Base-by-base conservation (phyloP, 2,797 vertebrate genomes). In the Xenopus petersii region DNA sequence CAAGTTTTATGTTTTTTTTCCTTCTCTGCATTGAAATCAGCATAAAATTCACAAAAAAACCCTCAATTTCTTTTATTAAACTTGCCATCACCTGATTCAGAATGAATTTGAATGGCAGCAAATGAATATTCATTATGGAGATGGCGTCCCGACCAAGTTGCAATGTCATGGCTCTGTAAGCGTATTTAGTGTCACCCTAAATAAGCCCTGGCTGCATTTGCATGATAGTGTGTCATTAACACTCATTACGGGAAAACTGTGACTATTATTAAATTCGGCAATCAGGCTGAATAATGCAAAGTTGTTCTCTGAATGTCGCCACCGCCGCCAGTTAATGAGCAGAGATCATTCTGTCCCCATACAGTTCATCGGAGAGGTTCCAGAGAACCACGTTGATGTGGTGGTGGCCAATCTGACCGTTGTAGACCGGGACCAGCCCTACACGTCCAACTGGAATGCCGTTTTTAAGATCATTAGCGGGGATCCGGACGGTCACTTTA, bases 401-500 rank as follows among this genome's bases (percentile, higher is more conserved):
- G 92, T 93, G 71, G 95, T 98, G 54, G 93, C 96, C 0, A 98
- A 98, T 79, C 89, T 98, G 83, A 97, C 94, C 0, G 95, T 97
- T 81, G 86, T 93, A 80, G 96, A 98, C 75, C 89, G 94, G 8
- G 96, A 98, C 83, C 95, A 97, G 79, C 95, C 96, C 0, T 94
- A 95, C 82, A 95, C 96, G 0, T 92, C 94, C 0, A 98, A 97
- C 90, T 98, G 96, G 96, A 97, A 97, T 0, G 95, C 95, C 2
- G 76, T 95, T 70, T 98, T 98, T 88, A 89, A 93, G 81, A 95
- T 98, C 81, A 93, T 97, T 89, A 96, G 94, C 0, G 96, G 96
- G 10, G 96, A 98, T 85, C 93, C 95, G 12, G 85, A 90, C 0
- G 93, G 93, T 0, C 95, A 97, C 83, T 98, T 98, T 90, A 93